Base-by-base conservation (phyloP, 2,888 invertebrate species). In the Orthosia gothica region DNA sequence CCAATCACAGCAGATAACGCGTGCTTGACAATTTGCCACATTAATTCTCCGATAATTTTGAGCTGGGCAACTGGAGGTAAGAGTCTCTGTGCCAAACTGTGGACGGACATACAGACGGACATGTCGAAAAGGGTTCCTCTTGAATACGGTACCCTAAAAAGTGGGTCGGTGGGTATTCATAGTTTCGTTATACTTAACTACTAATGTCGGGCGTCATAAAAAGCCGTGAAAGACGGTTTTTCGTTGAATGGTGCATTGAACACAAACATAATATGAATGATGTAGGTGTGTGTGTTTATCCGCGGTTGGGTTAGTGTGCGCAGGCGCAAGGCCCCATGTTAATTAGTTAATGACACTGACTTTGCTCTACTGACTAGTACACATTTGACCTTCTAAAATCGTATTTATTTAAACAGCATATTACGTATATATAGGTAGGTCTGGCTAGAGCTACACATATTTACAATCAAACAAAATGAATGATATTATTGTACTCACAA, bases 261-360 rank as follows among this genome's bases (percentile, higher is more conserved):
- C 64, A 84, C 70, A 70, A 69, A 63, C 77, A 76, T 57, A 65
- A 20, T 67, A 58, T 71, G 70, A 78, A 70, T 74, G 50, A 64
- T 74, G 47, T 68, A 15, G 40, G 65, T 55, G 15, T 40, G 40
- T 81, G 49, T 69, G 70, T 81, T 32, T 32, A 61, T 32, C 45
- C n/a, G 50, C 55, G n/a, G 65, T 52, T 63, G 23, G 47, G 26
- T 64, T 64, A 61, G 70, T 78, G 67, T 64, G 72, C 58, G 52
- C 59, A 57, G 62, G 68, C 47, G 66, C 76, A 75, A 75, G 81
- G 79, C 76, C 82, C 68, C 71, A 74, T 82, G 86, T 83, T 91
- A 90, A 91, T 89, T 89, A 88, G 90, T 88, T 88, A 90, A 91
- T 91, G 90, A 89, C 91, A 91, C 74, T 91, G 91, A 91, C 90